Conservation (phyloP, 2,797 vertebrate species). For the Sebastes trivittatus region DNA sequence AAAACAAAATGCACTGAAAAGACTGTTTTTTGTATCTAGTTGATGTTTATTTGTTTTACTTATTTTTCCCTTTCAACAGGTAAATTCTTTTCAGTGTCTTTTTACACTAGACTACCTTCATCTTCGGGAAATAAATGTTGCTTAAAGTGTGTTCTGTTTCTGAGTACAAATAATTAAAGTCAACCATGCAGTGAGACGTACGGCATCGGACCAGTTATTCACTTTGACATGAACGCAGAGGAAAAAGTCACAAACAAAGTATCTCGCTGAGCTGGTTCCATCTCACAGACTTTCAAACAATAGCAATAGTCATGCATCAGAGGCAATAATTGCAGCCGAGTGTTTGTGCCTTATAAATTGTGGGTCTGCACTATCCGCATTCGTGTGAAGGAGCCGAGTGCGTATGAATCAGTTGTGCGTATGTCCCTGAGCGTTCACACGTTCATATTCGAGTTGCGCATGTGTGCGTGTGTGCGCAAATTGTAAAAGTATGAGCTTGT, state of each 20-base stretch:
- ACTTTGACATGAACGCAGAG: slow-evolving; percentile 42
- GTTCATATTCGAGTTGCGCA: slow-evolving; percentile 43
- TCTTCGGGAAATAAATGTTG: neutral
- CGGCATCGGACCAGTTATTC: slow-evolving; percentile 44
- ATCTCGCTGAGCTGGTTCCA: slow-evolving; percentile 54
- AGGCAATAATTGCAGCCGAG: slow-evolving; percentile 66
- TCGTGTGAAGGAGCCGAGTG: slow-evolving; percentile 55
- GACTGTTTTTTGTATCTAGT: neutral
- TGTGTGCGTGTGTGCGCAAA: slow-evolving; percentile 78
- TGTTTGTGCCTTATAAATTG: slow-evolving; percentile 69
- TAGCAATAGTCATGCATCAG: slow-evolving; percentile 74
- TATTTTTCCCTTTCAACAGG: neutral
- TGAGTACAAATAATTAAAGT: slow-evolving; percentile 22
- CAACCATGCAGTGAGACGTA: slow-evolving; percentile 17
- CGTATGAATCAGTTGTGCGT: slow-evolving; percentile 26
- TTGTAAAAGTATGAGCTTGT: slow-evolving; percentile 86
- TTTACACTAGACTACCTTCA: neutral
- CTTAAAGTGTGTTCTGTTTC: neutral
- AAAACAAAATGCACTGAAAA: neutral
- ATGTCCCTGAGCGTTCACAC: slow-evolving; percentile 54
- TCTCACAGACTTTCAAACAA: slow-evolving; percentile 72
- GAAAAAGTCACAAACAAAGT: slow-evolving; percentile 50
- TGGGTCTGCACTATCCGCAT: slow-evolving; percentile 59
- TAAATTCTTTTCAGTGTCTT: neutral
- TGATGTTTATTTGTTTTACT: neutral